Evolutionary conservation across 2,113 vertebrate genomes (phyloP), one percentile per base, ranked within the genome.

Genomic region (Merops nubicus): DNA sequence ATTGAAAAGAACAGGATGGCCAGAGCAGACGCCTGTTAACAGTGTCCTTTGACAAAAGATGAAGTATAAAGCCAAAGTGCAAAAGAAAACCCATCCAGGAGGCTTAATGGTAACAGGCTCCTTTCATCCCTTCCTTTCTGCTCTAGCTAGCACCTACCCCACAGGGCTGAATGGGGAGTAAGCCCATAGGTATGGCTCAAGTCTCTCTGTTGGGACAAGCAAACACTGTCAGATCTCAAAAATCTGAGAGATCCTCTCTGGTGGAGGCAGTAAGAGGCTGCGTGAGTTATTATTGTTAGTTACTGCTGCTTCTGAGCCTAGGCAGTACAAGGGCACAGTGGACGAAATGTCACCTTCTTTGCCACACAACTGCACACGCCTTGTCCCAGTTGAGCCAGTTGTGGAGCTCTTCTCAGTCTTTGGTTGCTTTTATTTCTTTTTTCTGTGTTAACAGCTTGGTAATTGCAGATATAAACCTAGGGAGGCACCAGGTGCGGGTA

Each of bases 1-100:
- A 36, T 75, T 79, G 80, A 87, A 82, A 85, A 92, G 77, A 92
- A 91, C 95, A 95, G 53, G 48, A 60, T 72, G 65, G 69, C 69
- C 87, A 82, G n/a, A 89, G 80, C 84, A 95, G 84, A 36, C 2
- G 43, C 38, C 21, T 93, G 54, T 70, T 92, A 92, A 54, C 26
- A 26, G 45, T 2, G 12, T 77, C 76, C 51, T 89, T 70, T 81
- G 72, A 95, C 36, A 85, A 88, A 89, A 15, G 69, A 51, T 11
- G 18, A 73, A 69, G 45, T 13, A 17, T 47, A 91, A 79, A 90
- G n/a, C 50, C 6, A 2, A 90, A 88, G 20, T 50, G 70, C 28
- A 74, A 89, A 74, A 78, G 38, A 68, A 93, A 60, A 81, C 14
- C 28, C 45, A 86, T n/a, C 69, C 40, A 64, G n/a, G 48, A 94